These are phyloP conservation scores for Allacma fusca DNA, from an alignment of 2,888 invertebrate species.

Conservation along the genomic window DNA sequence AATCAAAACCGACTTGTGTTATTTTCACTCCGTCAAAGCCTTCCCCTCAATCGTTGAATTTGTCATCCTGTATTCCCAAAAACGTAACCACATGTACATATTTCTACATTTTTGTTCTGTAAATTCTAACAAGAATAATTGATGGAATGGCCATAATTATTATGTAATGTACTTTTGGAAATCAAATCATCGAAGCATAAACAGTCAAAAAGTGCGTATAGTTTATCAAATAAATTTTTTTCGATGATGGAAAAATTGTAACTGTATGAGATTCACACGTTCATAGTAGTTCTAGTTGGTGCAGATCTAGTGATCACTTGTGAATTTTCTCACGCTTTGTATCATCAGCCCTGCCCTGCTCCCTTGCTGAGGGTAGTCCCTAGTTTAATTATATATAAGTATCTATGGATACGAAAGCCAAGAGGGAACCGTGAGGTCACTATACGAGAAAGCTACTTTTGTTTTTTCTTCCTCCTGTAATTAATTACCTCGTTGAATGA, in stretches of 20 bases:
- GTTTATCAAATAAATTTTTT: neutral
- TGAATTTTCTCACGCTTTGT: conserved; percentile 1
- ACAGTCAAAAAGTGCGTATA: no score
- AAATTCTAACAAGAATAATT: no score
- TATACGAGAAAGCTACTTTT: conserved; percentile 8
- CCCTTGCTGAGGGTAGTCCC: no score
- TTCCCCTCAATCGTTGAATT: no score
- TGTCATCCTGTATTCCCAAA: no score
- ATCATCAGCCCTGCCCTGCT: no score
- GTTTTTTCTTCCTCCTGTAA: neutral
- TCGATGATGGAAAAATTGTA: neutral
- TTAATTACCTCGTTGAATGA: conserved; percentile 12
- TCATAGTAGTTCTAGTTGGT: neutral
- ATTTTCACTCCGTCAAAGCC: no score
- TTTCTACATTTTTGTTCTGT: no score
- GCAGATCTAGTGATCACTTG: neutral
- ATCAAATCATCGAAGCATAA: no score
- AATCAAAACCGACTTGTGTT: conserved; percentile 21
- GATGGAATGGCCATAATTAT: no score
- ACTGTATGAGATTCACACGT: neutral
- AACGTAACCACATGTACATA: no score
- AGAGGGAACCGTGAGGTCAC: neutral
- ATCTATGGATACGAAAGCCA: neutral
- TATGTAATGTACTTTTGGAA: no score
- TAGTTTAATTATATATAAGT: neutral